A percentile compares a stretch with the other conserved stretches of the same genome.
phyloP scores from a whole-genome alignment of 1,140 invertebrate genomes.

The Solenopsis invicta region DNA sequence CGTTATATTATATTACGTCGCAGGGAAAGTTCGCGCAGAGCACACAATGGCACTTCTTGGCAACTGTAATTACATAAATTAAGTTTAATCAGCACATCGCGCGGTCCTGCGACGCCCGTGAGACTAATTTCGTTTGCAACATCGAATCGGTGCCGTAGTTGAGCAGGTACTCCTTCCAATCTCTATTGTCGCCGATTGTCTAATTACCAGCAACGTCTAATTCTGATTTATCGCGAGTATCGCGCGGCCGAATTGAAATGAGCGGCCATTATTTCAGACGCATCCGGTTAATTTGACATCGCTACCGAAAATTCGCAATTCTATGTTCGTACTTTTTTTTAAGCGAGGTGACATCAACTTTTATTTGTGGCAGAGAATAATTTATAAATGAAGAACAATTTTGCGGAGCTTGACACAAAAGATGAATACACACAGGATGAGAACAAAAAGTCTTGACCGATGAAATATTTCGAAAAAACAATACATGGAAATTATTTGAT shows the following conservation, averaged over 20 bases:
- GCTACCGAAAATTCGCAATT: neutral
- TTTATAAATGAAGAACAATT: neutral
- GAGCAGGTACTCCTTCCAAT: neutral
- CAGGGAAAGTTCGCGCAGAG: constrained; percentile 18
- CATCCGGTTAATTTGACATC: constrained; percentile 13
- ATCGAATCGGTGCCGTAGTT: neutral
- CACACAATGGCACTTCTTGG: constrained; percentile 50
- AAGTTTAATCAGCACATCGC: constrained; percentile 63
- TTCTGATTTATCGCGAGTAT: constrained; percentile 55
- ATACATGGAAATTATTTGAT: too few species aligned
- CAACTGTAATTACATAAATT: constrained; percentile 69
- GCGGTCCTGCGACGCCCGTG: constrained; percentile 10
- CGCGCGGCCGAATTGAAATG: constrained; percentile 24
- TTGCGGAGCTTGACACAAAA: neutral
- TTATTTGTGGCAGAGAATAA: neutral
- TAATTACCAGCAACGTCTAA: constrained; percentile 38
- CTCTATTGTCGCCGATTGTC: constrained; percentile 40
- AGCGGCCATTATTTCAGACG: constrained; percentile 8
- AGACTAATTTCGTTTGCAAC: constrained; percentile 67
- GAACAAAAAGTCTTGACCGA: too few species aligned
- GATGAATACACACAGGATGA: neutral
- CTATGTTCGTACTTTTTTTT: neutral
- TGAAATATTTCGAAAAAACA: too few species aligned
- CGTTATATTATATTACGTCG: constrained; percentile 37
- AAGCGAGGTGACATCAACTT: neutral